A percentile compares a stretch with the other conserved stretches of the same genome.
These are phyloP conservation scores for Nannobrachium achirus DNA, from an alignment of 2,113 vertebrate genomes.

Conservation along the genomic window DNA sequence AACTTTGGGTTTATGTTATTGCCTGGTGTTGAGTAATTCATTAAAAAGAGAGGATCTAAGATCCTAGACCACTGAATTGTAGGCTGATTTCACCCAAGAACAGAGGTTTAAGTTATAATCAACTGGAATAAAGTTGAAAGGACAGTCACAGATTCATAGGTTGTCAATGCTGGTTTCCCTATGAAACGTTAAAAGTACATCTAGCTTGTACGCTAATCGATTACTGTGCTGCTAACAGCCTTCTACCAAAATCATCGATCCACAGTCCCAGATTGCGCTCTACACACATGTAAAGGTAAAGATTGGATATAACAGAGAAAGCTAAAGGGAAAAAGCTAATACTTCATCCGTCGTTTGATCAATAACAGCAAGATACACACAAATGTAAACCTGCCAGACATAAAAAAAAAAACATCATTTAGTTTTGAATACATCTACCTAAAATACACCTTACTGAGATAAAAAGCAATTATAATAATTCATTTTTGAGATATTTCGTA, in stretches of 20 bases:
- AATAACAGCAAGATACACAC: conserved; percentile 76
- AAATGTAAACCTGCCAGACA: conserved; percentile 82
- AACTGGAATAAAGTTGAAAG: neutral
- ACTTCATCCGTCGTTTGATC: conserved; percentile 81
- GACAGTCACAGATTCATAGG: conserved; percentile 35
- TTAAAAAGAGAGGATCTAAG: conserved; percentile 8
- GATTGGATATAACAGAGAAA: conserved; percentile 64
- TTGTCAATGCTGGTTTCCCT: conserved; percentile 49
- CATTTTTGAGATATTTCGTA: conserved; percentile 81
- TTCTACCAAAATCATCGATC: conserved; percentile 53
- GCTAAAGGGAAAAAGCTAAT: conserved; percentile 77
- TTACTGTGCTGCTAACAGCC: conserved; percentile 68
- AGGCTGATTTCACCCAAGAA: neutral
- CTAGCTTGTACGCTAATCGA: conserved; percentile 60
- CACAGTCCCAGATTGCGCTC: conserved; percentile 59
- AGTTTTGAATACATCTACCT: conserved; percentile 77
- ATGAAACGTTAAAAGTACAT: conserved; percentile 45
- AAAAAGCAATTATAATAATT: conserved; percentile 80
- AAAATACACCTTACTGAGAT: conserved; percentile 81
- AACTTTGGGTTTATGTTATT: conserved; percentile 54
- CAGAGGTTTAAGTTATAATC: conserved; percentile 9
- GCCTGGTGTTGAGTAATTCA: conserved; percentile 40
- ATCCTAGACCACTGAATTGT: conserved; percentile 21
- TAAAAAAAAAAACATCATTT: conserved; percentile 71
- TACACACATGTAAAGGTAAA: conserved; percentile 61